phyloP scores from a whole-genome alignment of 2,888 invertebrate genomes.

The Euplexia lucipara region DNA sequence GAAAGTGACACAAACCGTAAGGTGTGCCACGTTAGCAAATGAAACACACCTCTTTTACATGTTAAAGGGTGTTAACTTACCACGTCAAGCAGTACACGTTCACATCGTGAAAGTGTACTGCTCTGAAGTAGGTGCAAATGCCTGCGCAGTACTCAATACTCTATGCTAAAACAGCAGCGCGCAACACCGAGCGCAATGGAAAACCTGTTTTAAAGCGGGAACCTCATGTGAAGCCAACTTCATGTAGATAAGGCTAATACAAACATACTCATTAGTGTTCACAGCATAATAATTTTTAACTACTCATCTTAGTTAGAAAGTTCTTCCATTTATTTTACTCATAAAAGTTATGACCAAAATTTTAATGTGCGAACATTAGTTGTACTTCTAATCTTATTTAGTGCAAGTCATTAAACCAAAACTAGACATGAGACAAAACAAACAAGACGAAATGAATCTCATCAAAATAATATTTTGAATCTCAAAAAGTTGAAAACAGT shows the following conservation, averaged over 20 bases:
- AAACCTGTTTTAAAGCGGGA: too few relatives aligned
- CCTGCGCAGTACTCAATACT: too few relatives aligned
- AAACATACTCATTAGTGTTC: conserved; percentile 44
- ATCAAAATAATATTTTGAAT: conserved; percentile 31
- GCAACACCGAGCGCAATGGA: too few relatives aligned
- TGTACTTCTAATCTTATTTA: conserved; percentile 28
- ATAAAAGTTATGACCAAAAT: conserved; percentile 49
- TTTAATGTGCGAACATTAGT: conserved; percentile 46
- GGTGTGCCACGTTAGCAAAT: conserved; percentile 22
- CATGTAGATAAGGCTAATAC: conserved; percentile 40
- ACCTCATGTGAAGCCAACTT: too few relatives aligned
- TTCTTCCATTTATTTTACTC: conserved; percentile 49
- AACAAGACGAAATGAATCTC: conserved; percentile 28
- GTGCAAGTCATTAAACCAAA: conserved; percentile 33
- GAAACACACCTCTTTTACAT: conserved; percentile 26
- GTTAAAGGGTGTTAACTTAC: conserved; percentile 17
- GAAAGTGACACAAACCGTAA: not conserved
- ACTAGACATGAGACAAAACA: not conserved
- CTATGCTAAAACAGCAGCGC: too few relatives aligned
- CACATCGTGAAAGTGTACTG: too few relatives aligned
- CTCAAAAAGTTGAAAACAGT: conserved; percentile 21
- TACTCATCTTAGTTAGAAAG: conserved; percentile 49
- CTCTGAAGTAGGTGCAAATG: too few relatives aligned
- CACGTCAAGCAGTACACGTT: too few relatives aligned
- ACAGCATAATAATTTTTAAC: conserved; percentile 56